Evolutionary conservation across 2,113 vertebrate species (phyloP), one percentile per base, ranked within the genome.

Genomic region (Thalassoma bifasciatum): DNA sequence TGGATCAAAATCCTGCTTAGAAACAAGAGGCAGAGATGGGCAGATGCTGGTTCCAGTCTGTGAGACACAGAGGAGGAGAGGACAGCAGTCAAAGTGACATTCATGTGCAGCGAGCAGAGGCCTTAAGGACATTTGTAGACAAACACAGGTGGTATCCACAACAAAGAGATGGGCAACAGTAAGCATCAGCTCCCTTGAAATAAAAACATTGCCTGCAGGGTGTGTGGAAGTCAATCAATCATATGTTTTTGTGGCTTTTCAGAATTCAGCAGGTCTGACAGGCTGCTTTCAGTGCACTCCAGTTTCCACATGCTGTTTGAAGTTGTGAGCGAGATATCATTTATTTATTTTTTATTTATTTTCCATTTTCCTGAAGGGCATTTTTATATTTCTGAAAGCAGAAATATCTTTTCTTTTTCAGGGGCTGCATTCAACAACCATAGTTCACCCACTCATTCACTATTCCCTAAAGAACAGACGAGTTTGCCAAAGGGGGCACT

Each of bases 1-100:
- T 78, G 36, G 83, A 83, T 83, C 50, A 51, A 81, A 77, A 73
- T 52, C 66, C 54, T 53, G 50, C 51, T 64, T 50, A 46, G 64
- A 76, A 52, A 79, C 44, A 10, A 7, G 19, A 38, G 26, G 36
- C 58, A 66, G 46, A 73, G 52, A 82, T 16, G 34, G 53, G 22
- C 79, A 80, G 82, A 81, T 82, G 77, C 64, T 72, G 40, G 57
- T 58, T 82, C 63, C 63, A 75, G 67, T 70, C 34, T 24, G 65
- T 47, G 61, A 49, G 22, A 77, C 74, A 61, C 44, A 47, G 47
- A 61, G 67, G 61, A 58, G 66, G 50, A 44, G 22, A 67, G 51
- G 30, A 30, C 30, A 72, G 34, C 65, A 49, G 66, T 66, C 61
- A 77, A 72, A 75, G 59, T 87, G 69, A 78, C 73, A 66, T 76